phyloP scores from a whole-genome alignment of 2,888 invertebrate genomes.

The Palloptera scutellata region DNA sequence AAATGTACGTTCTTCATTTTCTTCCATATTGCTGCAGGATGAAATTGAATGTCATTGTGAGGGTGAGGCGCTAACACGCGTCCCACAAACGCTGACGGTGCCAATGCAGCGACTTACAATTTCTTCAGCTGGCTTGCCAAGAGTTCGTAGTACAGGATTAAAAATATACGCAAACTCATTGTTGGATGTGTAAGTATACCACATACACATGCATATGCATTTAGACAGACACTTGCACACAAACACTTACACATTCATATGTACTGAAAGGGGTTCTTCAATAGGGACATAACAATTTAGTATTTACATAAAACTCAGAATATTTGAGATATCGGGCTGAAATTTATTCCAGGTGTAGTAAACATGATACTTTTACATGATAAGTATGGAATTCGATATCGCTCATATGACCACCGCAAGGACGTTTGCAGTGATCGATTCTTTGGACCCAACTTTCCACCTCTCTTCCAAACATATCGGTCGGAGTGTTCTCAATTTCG shows the following conservation, averaged over 20 bases:
- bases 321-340: too few relatives aligned
- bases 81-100: constrained; percentile 59
- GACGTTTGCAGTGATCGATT: too few relatives aligned
- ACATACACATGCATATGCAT: neutral
- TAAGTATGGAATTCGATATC: too few relatives aligned
- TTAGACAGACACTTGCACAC: neutral
- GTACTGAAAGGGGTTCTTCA: too few relatives aligned
- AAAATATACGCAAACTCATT: constrained; percentile 57
- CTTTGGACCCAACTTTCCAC: too few relatives aligned
- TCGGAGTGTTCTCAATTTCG: too few relatives aligned
- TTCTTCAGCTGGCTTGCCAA: constrained; percentile 58
- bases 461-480: too few relatives aligned
- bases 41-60: constrained; percentile 63
- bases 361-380: too few relatives aligned
- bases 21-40: constrained; percentile 45
- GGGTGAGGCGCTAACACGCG: constrained; percentile 57
- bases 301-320: neutral
- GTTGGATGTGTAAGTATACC: constrained; percentile 57
- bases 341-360: too few relatives aligned
- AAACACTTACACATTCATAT: neutral
- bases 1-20: neutral
- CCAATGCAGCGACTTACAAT: constrained; percentile 60
- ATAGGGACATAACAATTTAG: too few relatives aligned
- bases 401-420: too few relatives aligned
- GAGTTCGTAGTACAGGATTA: constrained; percentile 57